A percentile compares a stretch with the other conserved stretches of the same genome.
phyloP scores from a whole-genome alignment of 1,140 invertebrate species.

The Cataglyphis hispanica region DNA sequence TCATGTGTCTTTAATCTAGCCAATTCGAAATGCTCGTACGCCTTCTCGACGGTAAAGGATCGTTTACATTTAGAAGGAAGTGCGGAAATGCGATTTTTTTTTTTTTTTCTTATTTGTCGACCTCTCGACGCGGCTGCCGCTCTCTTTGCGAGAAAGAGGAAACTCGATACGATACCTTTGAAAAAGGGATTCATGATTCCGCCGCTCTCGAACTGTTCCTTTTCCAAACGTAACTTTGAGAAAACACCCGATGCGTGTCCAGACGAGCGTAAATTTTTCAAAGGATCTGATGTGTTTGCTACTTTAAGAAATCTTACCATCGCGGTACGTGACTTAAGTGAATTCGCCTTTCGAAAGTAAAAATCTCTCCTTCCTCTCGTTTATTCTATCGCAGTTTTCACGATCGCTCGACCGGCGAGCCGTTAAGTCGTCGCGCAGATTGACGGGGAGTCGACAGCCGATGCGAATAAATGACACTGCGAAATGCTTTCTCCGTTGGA shows the following conservation, averaged over 20 bases:
- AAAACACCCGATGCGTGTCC: constrained; percentile 2
- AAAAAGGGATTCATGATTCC: constrained; percentile 18
- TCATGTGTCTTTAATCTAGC: too few relatives aligned
- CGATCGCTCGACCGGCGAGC: background rate
- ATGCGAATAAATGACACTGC: background rate
- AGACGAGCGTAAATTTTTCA: constrained; percentile 47
- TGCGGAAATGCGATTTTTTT: constrained; percentile 31
- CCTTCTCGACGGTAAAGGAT: constrained; percentile 17
- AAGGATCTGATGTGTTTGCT: constrained; percentile 11
- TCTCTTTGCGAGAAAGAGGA: constrained; percentile 44
- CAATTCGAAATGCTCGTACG: background rate
- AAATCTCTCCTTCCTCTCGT: background rate
- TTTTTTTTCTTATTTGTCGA: constrained; percentile 54
- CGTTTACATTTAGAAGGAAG: constrained; percentile 49
- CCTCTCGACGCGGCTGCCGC: constrained; percentile 18
- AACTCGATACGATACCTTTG: constrained; percentile 51
- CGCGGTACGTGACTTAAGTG: background rate
- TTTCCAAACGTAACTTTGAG: constrained; percentile 15
- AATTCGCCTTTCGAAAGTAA: background rate
- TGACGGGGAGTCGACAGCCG: background rate
- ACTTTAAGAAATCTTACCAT: background rate
- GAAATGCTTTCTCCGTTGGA: background rate
- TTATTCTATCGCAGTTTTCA: background rate
- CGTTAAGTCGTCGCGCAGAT: background rate
- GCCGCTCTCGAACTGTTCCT: background rate